Evolutionary conservation across 2,888 invertebrate genomes (phyloP).

Genomic region (Syrista parreyssii): DNA sequence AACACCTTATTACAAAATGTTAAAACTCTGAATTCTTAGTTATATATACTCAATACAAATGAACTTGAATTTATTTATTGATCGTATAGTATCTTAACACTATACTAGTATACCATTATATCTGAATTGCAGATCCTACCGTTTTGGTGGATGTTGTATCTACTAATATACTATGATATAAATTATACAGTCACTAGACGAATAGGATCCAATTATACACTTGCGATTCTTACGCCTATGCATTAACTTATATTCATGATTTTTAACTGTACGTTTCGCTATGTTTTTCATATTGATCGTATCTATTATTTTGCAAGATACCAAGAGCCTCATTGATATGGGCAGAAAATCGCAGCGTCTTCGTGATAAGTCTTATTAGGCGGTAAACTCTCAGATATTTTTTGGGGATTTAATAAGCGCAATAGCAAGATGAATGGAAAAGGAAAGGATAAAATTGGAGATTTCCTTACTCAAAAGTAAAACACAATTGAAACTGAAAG

Average conservation of each 20-base stretch:
- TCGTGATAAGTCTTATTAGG: background rate
- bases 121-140: background rate
- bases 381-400: background rate
- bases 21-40: slow-evolving; percentile 12
- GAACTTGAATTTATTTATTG: background rate
- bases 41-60: background rate
- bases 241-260: background rate
- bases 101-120: background rate
- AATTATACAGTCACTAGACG: background rate
- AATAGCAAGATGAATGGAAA: background rate
- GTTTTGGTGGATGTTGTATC: background rate
- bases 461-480: background rate
- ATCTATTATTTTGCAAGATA: background rate
- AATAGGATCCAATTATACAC: background rate
- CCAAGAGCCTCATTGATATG: background rate
- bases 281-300: background rate
- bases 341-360: background rate
- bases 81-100: background rate
- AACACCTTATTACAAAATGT: slow-evolving; percentile 28
- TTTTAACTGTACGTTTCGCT: background rate
- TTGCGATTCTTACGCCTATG: background rate
- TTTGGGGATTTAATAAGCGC: background rate
- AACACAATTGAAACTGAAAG: background rate
- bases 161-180: background rate
- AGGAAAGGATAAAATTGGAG: background rate